Percentiles rank a stretch among this genome's conserved stretches.
phyloP scores from a whole-genome alignment of 2,888 invertebrate genomes.

The Cyaniris semiargus region DNA sequence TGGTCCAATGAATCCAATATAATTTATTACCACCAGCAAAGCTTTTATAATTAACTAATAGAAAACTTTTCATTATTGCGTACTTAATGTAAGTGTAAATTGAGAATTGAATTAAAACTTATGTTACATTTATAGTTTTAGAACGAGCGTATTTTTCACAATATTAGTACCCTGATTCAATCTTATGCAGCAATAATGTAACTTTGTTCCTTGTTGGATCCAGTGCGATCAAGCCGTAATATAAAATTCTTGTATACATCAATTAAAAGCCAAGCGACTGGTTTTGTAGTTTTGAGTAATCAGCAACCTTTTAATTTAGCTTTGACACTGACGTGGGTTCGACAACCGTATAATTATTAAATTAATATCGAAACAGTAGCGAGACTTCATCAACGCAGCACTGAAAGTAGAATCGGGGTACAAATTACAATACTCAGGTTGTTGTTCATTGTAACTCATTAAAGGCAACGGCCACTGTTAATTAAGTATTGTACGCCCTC shows the following conservation, averaged over 20 bases:
- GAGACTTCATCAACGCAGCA: not conserved
- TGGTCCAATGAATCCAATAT: not conserved
- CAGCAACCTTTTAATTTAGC: too few species aligned
- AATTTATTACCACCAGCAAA: not conserved
- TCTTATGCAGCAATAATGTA: not conserved
- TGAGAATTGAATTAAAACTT: conserved; percentile 20
- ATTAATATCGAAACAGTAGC: not conserved
- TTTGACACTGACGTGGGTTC: not conserved
- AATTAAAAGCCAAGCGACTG: too few species aligned
- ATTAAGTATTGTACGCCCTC: conserved; percentile 47
- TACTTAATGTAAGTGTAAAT: conserved; percentile 15
- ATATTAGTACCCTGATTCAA: not conserved
- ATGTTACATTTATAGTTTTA: conserved; percentile 8
- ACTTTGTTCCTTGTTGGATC: not conserved
- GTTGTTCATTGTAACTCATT: conserved; percentile 44
- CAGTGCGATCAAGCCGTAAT: too few species aligned
- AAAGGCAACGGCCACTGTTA: conserved; percentile 43
- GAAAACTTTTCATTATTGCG: not conserved
- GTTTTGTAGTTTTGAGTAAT: too few species aligned
- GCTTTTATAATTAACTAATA: not conserved
- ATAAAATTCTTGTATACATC: too few species aligned
- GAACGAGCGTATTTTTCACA: conserved; percentile 10
- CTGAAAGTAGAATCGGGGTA: not conserved
- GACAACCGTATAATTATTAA: not conserved
- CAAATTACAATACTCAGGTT: not conserved